Conservation (phyloP, 2,113 vertebrate genomes). For the Melierax canorus region DNA sequence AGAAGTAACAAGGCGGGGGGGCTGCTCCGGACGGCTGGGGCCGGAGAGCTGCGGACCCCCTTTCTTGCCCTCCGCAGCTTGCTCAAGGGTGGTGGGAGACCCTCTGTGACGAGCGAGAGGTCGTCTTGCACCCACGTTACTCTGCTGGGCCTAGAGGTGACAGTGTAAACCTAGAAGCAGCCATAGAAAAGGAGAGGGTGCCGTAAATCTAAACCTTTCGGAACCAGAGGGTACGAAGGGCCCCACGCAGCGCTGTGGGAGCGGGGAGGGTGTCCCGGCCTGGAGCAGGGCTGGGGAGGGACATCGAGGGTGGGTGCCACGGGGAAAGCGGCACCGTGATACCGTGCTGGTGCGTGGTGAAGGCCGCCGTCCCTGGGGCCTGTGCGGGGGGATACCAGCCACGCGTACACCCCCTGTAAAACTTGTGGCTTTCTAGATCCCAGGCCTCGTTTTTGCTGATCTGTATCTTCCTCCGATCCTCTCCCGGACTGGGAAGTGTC, state of each 20-base stretch:
- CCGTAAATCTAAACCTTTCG: no score
- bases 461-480: not conserved
- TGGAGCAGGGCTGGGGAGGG: not conserved
- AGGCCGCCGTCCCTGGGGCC: accelerated
- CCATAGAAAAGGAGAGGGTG: no score
- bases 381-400: accelerated
- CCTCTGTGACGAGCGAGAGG: accelerated
- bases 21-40: no score
- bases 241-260: no score
- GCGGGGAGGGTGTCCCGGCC: not conserved
- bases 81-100: not conserved
- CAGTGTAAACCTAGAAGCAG: not conserved
- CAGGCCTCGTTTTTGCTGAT: not conserved
- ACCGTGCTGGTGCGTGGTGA: accelerated
- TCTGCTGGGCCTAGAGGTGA: not conserved
- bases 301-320: accelerated
- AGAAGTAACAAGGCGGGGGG: accelerated
- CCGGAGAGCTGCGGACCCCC: accelerated
- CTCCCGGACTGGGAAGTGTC: not conserved
- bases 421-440: accelerated
- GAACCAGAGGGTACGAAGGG: accelerated
- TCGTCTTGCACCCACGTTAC: accelerated
- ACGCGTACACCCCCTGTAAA: accelerated
- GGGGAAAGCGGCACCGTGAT: accelerated
- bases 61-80: accelerated